Evolutionary conservation across 2,797 vertebrate genomes (phyloP).

Genomic region (Epinephelus malabaricus): DNA sequence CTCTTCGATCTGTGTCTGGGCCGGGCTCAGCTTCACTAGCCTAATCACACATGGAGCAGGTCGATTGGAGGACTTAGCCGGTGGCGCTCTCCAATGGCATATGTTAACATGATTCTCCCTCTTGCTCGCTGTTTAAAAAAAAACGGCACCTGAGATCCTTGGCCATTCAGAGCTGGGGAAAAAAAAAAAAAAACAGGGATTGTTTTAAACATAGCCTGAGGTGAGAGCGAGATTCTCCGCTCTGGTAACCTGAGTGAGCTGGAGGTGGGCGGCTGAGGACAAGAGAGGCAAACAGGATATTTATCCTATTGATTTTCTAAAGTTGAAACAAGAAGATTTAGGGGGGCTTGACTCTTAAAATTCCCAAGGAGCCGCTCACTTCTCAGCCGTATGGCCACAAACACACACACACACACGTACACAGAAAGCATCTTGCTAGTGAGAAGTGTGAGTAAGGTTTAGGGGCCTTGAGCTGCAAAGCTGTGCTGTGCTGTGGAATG

Average conservation of each 20-base stretch:
- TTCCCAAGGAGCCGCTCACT: constrained; percentile 81
- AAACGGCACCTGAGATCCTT: constrained; percentile 83
- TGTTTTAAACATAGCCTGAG: constrained; percentile 90
- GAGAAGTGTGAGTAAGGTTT: constrained; percentile 77
- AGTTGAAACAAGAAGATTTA: constrained; percentile 88
- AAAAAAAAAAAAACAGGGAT: constrained; percentile 72
- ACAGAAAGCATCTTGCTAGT: constrained; percentile 53
- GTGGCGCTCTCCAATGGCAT: constrained; percentile 82
- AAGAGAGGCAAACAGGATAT: constrained; percentile 84
- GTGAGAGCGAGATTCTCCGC: constrained; percentile 84
- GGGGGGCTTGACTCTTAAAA: constrained; percentile 87
- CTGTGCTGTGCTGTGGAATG: constrained; percentile 80
- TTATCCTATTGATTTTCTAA: constrained; percentile 88
- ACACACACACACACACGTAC: constrained; percentile 46
- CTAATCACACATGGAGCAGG: constrained; percentile 85
- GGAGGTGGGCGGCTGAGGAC: constrained; percentile 81
- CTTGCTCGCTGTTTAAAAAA: constrained; percentile 72
- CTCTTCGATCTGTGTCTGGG: constrained; percentile 85
- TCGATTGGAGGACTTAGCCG: constrained; percentile 83
- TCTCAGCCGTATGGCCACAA: constrained; percentile 54
- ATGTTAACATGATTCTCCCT: constrained; percentile 85
- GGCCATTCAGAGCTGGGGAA: constrained; percentile 76
- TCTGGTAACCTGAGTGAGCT: constrained; percentile 76
- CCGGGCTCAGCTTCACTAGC: constrained; percentile 81
- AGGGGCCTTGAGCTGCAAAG: constrained; percentile 82